A percentile compares a stretch with the other conserved stretches of the same genome.
These are phyloP conservation scores for Carollia perspicillata DNA, from an alignment of 2,113 vertebrate species.

Conservation along the genomic window DNA sequence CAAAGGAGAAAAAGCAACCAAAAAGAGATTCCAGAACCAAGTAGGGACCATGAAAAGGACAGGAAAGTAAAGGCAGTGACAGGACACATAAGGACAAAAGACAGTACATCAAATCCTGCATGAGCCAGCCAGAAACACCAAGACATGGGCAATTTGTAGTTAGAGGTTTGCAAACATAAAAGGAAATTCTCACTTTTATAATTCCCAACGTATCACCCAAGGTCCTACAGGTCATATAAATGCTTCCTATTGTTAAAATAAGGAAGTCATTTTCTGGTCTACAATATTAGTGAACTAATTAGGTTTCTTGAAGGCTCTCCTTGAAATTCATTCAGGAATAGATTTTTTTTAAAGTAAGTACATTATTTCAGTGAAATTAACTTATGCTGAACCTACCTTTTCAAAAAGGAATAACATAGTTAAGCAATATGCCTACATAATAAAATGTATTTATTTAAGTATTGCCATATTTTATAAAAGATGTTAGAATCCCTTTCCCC, in stretches of 20 bases:
- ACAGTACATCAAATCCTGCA: not conserved
- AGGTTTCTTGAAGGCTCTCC: not conserved
- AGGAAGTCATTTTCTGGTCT: not conserved
- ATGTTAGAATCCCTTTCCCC: not conserved
- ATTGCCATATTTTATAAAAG: not conserved
- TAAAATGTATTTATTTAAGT: conserved; percentile 7
- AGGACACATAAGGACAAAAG: conserved; percentile 45
- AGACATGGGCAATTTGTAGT: not conserved
- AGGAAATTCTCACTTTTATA: not conserved
- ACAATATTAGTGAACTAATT: not conserved
- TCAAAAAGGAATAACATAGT: not conserved
- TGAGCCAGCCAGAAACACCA: not conserved
- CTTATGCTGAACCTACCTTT: not conserved
- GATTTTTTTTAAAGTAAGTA: not conserved
- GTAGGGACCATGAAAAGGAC: not conserved
- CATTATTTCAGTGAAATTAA: not conserved
- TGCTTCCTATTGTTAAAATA: conserved; percentile 14
- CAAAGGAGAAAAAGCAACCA: conserved; percentile 51
- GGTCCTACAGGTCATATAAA: not conserved
- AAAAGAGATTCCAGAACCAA: conserved; percentile 39
- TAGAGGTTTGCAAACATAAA: not conserved
- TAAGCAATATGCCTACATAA: not conserved
- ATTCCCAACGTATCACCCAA: not conserved
- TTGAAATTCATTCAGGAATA: not conserved
- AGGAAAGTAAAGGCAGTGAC: conserved; percentile 27